These are phyloP conservation scores for Cabera pusaria DNA, from an alignment of 2,888 invertebrate species.

Conservation along the genomic window DNA sequence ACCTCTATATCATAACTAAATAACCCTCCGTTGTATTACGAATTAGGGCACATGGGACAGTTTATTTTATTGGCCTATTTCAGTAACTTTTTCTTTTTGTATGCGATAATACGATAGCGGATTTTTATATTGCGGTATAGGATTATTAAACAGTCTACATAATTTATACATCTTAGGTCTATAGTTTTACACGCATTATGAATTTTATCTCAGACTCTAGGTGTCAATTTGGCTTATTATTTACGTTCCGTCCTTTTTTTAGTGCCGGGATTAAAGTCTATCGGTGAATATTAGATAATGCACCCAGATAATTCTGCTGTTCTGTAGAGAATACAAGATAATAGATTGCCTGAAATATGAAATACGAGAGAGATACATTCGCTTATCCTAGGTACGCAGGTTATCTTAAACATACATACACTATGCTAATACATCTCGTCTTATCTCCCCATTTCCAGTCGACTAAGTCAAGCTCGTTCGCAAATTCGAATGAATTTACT, in stretches of 20 bases:
- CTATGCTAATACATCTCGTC: constrained; percentile 41
- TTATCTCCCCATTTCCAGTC: constrained; percentile 65
- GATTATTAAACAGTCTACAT: no score
- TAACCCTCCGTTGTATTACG: constrained; percentile 8
- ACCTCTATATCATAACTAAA: constrained; percentile 34
- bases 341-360: constrained; percentile 1
- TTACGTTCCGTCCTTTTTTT: no score
- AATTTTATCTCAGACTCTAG: no score
- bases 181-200: no score
- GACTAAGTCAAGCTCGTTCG: constrained; percentile 54
- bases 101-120: no score
- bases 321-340: no score
- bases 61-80: constrained; percentile 7
- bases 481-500: constrained; percentile 56
- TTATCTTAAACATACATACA: constrained; percentile 6
- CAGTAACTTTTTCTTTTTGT: neutral
- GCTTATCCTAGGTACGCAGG: neutral
- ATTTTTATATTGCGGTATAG: constrained; percentile 1
- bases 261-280: no score
- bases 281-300: no score
- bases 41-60: constrained; percentile 2
- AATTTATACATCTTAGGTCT: no score
- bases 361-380: no score
- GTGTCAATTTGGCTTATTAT: no score
- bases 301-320: no score